These are phyloP conservation scores for Noctilio leporinus DNA, from an alignment of 2,113 vertebrate genomes.

Conservation along the genomic window DNA sequence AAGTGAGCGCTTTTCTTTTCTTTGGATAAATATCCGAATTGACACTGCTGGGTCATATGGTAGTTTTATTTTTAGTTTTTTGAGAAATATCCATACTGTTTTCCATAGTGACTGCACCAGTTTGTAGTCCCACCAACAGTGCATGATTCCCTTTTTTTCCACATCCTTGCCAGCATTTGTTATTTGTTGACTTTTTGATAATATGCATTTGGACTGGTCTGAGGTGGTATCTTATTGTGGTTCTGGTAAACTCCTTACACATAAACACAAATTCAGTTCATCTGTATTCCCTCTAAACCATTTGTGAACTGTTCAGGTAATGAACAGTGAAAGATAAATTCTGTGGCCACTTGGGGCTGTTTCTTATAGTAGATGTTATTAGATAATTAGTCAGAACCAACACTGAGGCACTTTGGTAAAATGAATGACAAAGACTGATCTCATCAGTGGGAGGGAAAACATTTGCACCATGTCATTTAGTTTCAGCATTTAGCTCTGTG, in stretches of 20 bases:
- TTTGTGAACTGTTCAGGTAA: neutral
- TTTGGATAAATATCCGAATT: neutral
- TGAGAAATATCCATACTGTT: neutral
- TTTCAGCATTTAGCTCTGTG: neutral
- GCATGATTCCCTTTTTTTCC: too few relatives aligned
- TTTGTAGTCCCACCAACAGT: too few relatives aligned
- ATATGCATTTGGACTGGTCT: too few relatives aligned
- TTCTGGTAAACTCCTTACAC: neutral
- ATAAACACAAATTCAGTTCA: neutral
- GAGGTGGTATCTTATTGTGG: neutral
- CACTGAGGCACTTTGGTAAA: neutral
- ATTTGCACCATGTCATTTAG: neutral
- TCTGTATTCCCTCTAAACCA: neutral
- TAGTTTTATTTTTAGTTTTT: neutral
- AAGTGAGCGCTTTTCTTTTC: neutral
- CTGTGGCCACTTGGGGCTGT: neutral
- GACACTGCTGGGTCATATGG: neutral
- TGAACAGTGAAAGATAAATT: neutral
- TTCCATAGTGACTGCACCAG: neutral
- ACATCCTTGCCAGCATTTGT: too few relatives aligned
- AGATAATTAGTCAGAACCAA: neutral
- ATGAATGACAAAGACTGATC: neutral
- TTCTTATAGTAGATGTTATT: neutral
- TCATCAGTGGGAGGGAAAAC: neutral
- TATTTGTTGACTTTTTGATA: too few relatives aligned